A percentile compares a stretch with the other conserved stretches of the same genome.
Evolutionary conservation across 2,797 vertebrate genomes (phyloP).

Genomic region (Buphagus erythrorhynchus): DNA sequence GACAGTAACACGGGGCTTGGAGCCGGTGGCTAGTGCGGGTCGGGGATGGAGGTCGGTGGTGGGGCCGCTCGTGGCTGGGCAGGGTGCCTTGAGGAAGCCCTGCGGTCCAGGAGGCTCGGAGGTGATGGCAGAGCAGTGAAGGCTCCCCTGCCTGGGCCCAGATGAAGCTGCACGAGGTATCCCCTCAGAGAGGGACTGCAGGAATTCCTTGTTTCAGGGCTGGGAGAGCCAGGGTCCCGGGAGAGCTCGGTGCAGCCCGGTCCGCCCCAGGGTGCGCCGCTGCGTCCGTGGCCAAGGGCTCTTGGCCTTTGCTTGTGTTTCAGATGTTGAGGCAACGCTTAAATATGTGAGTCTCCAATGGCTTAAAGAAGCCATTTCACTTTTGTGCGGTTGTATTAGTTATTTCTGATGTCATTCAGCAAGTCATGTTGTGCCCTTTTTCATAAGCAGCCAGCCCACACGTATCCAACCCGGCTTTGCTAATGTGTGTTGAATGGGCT

Average conservation of each 20-base stretch:
- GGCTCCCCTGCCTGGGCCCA: not conserved
- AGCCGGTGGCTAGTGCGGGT: rapidly evolving
- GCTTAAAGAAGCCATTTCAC: not conserved
- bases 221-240: rapidly evolving
- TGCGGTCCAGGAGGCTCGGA: not conserved
- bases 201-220: not conserved
- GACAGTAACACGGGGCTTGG: rapidly evolving
- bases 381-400: not conserved
- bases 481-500: not conserved
- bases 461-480: not conserved
- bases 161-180: rapidly evolving
- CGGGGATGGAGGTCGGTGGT: rapidly evolving
- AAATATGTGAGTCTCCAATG: rapidly evolving
- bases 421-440: not conserved
- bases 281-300: rapidly evolving
- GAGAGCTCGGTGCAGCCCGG: not conserved
- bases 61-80: not conserved
- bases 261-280: rapidly evolving
- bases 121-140: not conserved
- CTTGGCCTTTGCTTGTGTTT: not conserved
- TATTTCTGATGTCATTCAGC: not conserved
- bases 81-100: not conserved
- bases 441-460: rapidly evolving
- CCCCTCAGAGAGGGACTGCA: too few relatives aligned
- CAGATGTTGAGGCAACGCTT: not conserved